Base-by-base conservation (phyloP, 2,888 invertebrate genomes). In the Thysanoteuthis rhombus region DNA sequence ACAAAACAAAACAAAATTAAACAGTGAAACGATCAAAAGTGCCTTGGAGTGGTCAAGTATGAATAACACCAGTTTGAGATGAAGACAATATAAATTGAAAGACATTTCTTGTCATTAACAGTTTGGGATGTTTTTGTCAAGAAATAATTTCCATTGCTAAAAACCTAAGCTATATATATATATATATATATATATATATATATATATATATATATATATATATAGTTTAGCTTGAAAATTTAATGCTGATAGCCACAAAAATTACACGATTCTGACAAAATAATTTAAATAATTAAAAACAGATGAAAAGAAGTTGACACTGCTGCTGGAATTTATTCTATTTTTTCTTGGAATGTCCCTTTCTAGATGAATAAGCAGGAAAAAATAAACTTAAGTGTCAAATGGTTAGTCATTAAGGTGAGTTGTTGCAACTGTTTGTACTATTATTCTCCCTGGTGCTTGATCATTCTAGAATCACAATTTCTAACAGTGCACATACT, bases 401-500 rank as follows among this genome's bases (percentile, higher is more conserved):
- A 75, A n/a, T 75, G n/a, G 10, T n/a, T 75, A 75, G 75, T n/a
- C 36, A 75, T 75, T 36, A 75, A 36, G 75, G 75, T 75, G 75
- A 75, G 75, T 75, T 75, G 75, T 75, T 75, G 75, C 36, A 75
- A 75, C 75, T 75, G 75, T 75, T n/a, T 75, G 16, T 75, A 75
- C 36, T 75, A 36, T 75, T 75, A 75, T 90, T 90, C 42, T 92
- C 45, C 45, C 45, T n/a, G 91, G 91, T 92, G 91, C 91, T 92
- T n/a, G 32, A 92, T 92, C 42, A 92, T n/a, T 92, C 42, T 92
- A 92, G 42, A 42, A 42, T 92, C n/a, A 39, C 39, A 92, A 40
- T 92, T 40, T 92, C 91, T 92, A 92, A 92, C 91, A 92, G 91
- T 92, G 91, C 91, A 92, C 36, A 75, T 75, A 75, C 45, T 90